Evolutionary conservation across 2,113 vertebrate species (phyloP).

Genomic region (Rhizomys pruinosus): DNA sequence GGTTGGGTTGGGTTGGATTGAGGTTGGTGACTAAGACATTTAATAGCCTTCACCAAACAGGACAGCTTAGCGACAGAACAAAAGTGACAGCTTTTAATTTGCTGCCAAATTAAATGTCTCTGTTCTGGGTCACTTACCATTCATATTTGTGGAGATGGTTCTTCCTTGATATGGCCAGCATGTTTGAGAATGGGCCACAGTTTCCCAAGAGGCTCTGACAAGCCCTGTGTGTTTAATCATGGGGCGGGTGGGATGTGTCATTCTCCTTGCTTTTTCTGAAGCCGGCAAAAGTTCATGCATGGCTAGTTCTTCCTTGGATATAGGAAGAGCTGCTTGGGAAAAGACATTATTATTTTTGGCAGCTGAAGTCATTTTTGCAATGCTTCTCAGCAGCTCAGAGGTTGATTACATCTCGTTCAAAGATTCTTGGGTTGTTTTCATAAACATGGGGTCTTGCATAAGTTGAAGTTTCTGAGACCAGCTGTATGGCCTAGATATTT

Average conservation of each 20-base stretch:
- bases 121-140: slow-evolving; percentile 40
- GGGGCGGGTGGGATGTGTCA: slow-evolving; percentile 31
- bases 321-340: slow-evolving; percentile 80
- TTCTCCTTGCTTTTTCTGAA: slow-evolving; percentile 44
- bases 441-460: slow-evolving; percentile 78
- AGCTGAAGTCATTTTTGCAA: slow-evolving; percentile 80
- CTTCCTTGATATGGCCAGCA: background rate
- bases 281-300: slow-evolving; percentile 6
- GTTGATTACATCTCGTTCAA: slow-evolving; percentile 86
- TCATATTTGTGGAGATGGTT: background rate
- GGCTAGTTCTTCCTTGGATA: slow-evolving; percentile 78
- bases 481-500: slow-evolving; percentile 64
- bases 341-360: slow-evolving; percentile 85
- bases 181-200: background rate
- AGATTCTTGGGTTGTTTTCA: slow-evolving; percentile 80
- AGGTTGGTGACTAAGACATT: slow-evolving; percentile 24
- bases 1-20: too few species aligned
- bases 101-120: slow-evolving; percentile 59
- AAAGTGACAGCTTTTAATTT: slow-evolving; percentile 65
- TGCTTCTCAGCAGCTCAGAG: slow-evolving; percentile 82
- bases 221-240: background rate
- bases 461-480: slow-evolving; percentile 71
- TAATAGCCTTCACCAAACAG: slow-evolving; percentile 67
- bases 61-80: slow-evolving; percentile 58
- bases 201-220: background rate